Base-by-base conservation (phyloP, 2,797 vertebrate genomes). In the Myotis vivesi region DNA sequence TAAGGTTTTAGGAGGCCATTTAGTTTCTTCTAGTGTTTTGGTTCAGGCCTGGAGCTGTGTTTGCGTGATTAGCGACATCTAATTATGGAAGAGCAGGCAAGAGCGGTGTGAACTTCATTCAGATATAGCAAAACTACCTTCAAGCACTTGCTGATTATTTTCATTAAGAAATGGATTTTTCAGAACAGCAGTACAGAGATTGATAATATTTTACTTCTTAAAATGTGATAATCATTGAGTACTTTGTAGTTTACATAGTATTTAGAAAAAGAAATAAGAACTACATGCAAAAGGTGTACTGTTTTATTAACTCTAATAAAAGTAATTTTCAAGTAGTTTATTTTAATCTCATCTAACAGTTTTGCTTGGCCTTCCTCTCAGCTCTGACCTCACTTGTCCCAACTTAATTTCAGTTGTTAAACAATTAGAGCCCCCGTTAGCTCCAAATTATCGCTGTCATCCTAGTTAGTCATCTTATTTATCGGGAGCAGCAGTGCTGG, bases 101-200 rank as follows among this genome's bases (percentile, higher is more conserved):
- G 72, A 64, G 30, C 89, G 82, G 87, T 44, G 5, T 33, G 76
- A 77, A 81, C 55, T 94, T 23, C n/a, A 17, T 59, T 85, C 53
- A 53, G 59, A 66, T 84, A 22, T 1, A 53, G 85, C 46, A 86
- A 68, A 87, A 55, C 12, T 71, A 86, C 85, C 30, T 95, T 73
- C 20, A 66, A 51, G 62, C 36, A 83, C 44, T 76, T 80, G 64
- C 19, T 89, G 59, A 53, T 59, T 49, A 25, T 84, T 91, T 94
- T 96, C 53, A 84, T 83, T 85, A 91, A 72, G 86, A 79, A 83
- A 57, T 79, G 44, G 53, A 44, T 59, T 88, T 93, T 95, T 79
- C 80, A 69, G 83, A 75, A n/a, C 51, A 79, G 20, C 64, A 28
- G 46, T 79, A n/a, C 8, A 80, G 17, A 51, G 59, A 64, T 20